phyloP scores from a whole-genome alignment of 2,888 invertebrate species.

The Brachynemurus nebulosus region DNA sequence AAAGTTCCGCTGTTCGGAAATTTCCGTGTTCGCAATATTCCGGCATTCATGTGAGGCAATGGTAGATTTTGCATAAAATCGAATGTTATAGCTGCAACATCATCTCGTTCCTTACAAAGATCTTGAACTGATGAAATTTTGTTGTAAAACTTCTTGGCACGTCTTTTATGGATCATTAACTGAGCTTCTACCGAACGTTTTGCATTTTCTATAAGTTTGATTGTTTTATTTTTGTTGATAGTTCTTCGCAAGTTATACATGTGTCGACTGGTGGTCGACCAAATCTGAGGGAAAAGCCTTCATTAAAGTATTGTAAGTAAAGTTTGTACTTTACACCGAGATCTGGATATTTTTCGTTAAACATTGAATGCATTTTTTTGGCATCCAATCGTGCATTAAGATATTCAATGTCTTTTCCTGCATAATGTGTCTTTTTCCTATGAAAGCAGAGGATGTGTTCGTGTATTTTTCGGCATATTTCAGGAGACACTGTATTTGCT shows the following conservation, averaged over 20 bases:
- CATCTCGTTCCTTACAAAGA: slow-evolving; percentile 13
- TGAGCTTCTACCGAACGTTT: slow-evolving; percentile 16
- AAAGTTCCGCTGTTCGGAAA: too few relatives aligned
- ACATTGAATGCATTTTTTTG: slow-evolving; percentile 18
- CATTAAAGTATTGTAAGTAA: too few relatives aligned
- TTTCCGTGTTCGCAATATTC: too few relatives aligned
- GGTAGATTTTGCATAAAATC: slow-evolving; percentile 22
- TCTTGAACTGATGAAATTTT: slow-evolving; percentile 15
- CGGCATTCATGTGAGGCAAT: slow-evolving; percentile 14
- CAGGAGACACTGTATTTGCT: slow-evolving; percentile 12
- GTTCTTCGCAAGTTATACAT: slow-evolving; percentile 17
- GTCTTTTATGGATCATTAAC: slow-evolving; percentile 16
- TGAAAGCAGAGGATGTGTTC: slow-evolving; percentile 14
- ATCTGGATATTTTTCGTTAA: slow-evolving; percentile 16
- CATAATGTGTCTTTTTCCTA: slow-evolving; percentile 16
- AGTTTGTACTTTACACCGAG: too few relatives aligned
- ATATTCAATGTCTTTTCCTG: slow-evolving; percentile 15
- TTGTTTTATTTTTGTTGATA: slow-evolving; percentile 16
- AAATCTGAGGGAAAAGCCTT: slow-evolving; percentile 16
- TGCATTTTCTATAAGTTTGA: slow-evolving; percentile 14
- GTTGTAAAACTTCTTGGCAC: slow-evolving; percentile 19
- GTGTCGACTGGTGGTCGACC: slow-evolving; percentile 19
- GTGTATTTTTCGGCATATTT: slow-evolving; percentile 11
- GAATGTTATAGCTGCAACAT: slow-evolving; percentile 15
- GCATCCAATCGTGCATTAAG: slow-evolving; percentile 19